phyloP scores from a whole-genome alignment of 2,797 vertebrate species.

The Prionace glauca region DNA sequence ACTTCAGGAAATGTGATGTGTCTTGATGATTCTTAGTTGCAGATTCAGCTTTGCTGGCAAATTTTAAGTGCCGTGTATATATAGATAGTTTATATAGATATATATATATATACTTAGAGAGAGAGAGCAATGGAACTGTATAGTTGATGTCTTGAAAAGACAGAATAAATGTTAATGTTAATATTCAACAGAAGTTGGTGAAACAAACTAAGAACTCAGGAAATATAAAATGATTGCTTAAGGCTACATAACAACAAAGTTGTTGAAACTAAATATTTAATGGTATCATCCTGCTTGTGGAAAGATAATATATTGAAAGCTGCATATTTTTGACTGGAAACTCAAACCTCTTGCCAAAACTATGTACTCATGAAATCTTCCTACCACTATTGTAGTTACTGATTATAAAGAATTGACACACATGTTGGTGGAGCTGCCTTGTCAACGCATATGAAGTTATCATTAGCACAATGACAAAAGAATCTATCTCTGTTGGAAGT shows the following conservation, averaged over 20 bases:
- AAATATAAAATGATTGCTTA: background rate
- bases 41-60: background rate
- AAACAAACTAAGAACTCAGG: background rate
- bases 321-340: conserved; percentile 18
- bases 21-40: conserved; percentile 18
- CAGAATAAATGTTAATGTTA: conserved; percentile 28
- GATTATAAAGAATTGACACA: background rate
- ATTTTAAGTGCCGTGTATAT: background rate
- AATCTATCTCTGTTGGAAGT: background rate
- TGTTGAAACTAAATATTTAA: conserved; percentile 29
- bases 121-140: background rate
- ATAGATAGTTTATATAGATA: background rate
- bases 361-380: background rate
- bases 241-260: background rate
- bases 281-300: background rate
- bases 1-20: background rate
- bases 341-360: background rate
- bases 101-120: background rate
- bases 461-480: background rate
- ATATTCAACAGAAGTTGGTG: background rate
- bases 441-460: background rate
- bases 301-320: background rate
- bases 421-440: background rate
- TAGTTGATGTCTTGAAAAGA: conserved; percentile 9
- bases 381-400: background rate